Conservation (phyloP, 2,797 vertebrate species). For the Mormyrus proboscirostris region DNA sequence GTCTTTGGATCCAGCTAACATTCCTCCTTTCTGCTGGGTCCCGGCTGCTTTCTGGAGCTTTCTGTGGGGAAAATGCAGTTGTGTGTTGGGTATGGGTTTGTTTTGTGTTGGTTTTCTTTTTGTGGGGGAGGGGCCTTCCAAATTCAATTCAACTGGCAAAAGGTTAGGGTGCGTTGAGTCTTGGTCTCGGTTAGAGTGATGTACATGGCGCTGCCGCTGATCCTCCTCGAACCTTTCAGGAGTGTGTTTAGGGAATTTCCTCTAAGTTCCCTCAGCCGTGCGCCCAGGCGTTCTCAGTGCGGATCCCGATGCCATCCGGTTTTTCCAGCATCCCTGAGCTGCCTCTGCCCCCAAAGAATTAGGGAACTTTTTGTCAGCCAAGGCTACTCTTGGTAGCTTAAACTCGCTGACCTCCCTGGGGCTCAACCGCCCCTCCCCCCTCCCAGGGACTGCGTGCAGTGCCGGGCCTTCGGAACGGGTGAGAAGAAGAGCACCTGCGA, state of each 20-base stretch:
- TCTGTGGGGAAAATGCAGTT: neutral
- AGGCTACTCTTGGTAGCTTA: neutral
- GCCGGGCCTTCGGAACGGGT: conserved; percentile 77
- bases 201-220: too few relatives aligned
- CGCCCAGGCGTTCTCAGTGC: neutral
- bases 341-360: neutral
- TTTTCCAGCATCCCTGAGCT: neutral
- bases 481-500: conserved; percentile 79
- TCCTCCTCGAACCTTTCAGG: too few relatives aligned
- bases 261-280: neutral
- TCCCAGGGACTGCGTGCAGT: conserved; percentile 87
- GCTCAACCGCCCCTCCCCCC: too few relatives aligned
- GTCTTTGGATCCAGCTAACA: neutral
- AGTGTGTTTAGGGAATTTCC: too few relatives aligned
- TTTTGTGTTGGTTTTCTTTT: neutral
- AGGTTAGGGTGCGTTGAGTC: neutral
- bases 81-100: neutral
- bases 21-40: neutral
- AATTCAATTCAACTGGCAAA: neutral
- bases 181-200: neutral
- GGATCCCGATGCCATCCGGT: neutral
- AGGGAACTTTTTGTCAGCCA: neutral
- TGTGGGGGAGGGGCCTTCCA: neutral
- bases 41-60: neutral
- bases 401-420: neutral